Conservation (phyloP, 53 echinoderm and acorn worm genomes). For the Hippasteria phrygiana region DNA sequence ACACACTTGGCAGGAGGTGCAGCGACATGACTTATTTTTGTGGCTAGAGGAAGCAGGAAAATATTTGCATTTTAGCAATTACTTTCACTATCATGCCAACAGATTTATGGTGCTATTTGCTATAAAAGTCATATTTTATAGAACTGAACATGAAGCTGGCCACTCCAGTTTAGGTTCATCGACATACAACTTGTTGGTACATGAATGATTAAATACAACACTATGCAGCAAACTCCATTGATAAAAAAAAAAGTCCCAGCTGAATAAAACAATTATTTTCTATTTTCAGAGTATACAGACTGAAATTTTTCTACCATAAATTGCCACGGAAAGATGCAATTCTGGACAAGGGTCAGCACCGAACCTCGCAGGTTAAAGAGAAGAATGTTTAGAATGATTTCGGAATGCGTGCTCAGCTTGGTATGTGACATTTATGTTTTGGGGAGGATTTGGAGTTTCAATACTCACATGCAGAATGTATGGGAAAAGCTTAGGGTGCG, state of each 20-base stretch:
- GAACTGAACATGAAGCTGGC: conserved; percentile 24
- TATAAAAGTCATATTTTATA: conserved; percentile 28
- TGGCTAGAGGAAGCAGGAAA: background rate
- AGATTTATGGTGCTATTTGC: conserved; percentile 40
- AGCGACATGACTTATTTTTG: conserved; percentile 10
- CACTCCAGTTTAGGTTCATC: background rate
- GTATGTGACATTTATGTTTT: background rate
- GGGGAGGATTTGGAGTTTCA: background rate
- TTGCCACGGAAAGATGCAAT: background rate
- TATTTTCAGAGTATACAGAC: background rate
- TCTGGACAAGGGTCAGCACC: background rate
- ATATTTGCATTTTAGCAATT: conserved; percentile 34
- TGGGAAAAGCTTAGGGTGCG: no score
- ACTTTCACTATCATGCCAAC: conserved; percentile 30
- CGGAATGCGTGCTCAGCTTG: background rate
- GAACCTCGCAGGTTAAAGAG: background rate
- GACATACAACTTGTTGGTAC: conserved; percentile 13
- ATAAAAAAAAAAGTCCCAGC: no score
- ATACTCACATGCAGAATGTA: background rate
- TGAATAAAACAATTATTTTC: no score
- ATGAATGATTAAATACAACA: background rate
- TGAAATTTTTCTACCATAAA: background rate
- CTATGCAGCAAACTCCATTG: no score
- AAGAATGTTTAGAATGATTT: background rate
- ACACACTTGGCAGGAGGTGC: background rate